phyloP scores from a whole-genome alignment of 2,113 vertebrate species.

The Ramphastos sulfuratus region DNA sequence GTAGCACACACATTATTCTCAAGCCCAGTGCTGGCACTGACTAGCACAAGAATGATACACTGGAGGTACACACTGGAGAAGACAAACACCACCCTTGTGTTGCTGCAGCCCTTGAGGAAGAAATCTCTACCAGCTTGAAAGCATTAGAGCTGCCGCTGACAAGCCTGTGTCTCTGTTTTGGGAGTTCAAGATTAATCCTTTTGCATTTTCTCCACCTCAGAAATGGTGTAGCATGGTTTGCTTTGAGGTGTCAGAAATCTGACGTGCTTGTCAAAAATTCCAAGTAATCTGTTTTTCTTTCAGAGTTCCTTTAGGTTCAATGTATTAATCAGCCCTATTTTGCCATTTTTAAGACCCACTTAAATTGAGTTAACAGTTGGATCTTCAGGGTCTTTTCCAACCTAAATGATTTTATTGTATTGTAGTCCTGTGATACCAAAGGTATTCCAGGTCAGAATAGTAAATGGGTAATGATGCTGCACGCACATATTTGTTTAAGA shows the following conservation, averaged over 20 bases:
- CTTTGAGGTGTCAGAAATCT: not conserved
- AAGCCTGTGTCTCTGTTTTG: not conserved
- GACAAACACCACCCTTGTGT: not conserved
- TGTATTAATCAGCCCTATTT: not conserved
- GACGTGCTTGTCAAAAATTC: not conserved
- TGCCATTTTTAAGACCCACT: not conserved
- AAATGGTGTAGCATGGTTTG: not conserved
- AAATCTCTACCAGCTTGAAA: not conserved
- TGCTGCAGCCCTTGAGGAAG: too few species aligned
- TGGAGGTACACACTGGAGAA: not conserved
- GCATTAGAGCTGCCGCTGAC: not conserved
- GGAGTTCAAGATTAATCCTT: not conserved
- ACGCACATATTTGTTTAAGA: not conserved
- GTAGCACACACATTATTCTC: fast-evolving
- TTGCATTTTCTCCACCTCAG: not conserved
- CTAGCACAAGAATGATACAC: too few species aligned
- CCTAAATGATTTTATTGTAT: not conserved
- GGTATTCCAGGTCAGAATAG: not conserved
- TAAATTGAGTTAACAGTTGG: too few species aligned
- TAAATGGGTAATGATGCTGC: not conserved
- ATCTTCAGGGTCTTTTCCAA: too few species aligned
- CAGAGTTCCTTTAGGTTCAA: not conserved
- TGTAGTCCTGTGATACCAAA: not conserved
- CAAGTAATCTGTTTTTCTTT: not conserved
- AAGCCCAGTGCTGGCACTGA: not conserved